These are phyloP conservation scores for Hyposoter dolosus DNA, from an alignment of 2,888 invertebrate genomes.

Conservation along the genomic window DNA sequence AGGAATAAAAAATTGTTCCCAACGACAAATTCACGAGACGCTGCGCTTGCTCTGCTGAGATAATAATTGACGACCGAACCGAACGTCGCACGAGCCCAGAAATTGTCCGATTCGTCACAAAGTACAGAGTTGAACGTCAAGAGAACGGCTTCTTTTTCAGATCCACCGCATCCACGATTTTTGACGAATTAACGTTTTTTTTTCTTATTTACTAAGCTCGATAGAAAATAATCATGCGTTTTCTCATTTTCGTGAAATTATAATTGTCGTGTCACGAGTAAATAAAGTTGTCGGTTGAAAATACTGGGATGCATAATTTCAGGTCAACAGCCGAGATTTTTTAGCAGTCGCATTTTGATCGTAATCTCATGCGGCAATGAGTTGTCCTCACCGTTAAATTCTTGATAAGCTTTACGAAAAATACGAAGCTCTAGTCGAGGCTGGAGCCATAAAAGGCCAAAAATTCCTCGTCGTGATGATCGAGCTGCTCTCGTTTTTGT, in stretches of 20 bases:
- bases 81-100: no score
- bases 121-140: no score
- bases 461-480: not conserved
- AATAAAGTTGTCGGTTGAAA: not conserved
- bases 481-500: not conserved
- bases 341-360: not conserved
- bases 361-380: not conserved
- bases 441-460: not conserved
- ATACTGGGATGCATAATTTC: not conserved
- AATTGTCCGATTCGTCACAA: no score
- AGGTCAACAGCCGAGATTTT: constrained; percentile 15
- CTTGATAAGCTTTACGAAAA: not conserved
- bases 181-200: not conserved
- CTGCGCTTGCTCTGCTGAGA: no score
- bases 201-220: not conserved
- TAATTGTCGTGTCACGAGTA: not conserved
- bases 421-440: not conserved
- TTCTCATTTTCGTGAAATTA: not conserved
- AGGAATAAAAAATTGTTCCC: not conserved
- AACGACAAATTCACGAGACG: not conserved
- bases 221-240: constrained; percentile 8
- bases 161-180: no score
- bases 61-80: no score
- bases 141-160: no score
- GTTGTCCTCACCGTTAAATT: not conserved